Percentiles rank a stretch among this genome's conserved stretches.
Evolutionary conservation across 2,113 vertebrate species (phyloP).

Genomic region (Rallus limicola): DNA sequence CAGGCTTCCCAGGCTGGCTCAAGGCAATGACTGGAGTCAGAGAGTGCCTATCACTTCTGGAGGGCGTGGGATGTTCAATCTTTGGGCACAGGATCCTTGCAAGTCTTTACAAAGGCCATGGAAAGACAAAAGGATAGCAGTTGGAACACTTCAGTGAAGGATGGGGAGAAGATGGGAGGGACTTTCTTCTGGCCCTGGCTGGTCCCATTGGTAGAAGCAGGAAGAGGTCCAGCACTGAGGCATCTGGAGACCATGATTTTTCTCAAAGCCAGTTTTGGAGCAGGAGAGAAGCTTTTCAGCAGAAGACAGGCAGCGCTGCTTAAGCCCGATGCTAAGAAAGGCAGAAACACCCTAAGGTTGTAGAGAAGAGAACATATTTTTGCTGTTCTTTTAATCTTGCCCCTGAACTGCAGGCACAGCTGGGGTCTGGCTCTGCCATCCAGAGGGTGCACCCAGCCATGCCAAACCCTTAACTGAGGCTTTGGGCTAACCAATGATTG

Average conservation of each 20-base stretch:
- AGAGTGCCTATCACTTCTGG: neutral
- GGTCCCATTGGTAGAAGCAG: neutral
- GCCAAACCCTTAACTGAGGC: neutral
- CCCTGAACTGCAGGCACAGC: neutral
- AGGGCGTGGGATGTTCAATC: neutral
- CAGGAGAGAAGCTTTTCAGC: neutral
- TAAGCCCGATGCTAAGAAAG: neutral
- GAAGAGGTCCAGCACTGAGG: neutral
- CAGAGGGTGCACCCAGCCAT: neutral
- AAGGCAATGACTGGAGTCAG: accelerated
- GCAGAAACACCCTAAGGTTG: neutral
- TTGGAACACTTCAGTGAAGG: neutral
- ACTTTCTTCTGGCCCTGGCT: neutral
- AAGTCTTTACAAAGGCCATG: neutral
- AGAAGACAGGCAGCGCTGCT: neutral
- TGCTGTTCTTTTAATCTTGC: neutral
- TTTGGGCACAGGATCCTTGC: neutral
- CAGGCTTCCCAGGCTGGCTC: neutral
- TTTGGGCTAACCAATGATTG: neutral
- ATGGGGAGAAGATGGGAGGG: neutral
- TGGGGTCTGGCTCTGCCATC: neutral
- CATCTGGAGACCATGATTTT: neutral
- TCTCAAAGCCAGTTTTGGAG: neutral
- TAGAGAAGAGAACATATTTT: neutral
- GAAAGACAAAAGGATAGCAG: neutral